A percentile compares a stretch with the other conserved stretches of the same genome.
These are phyloP conservation scores for Acleris laterana DNA, from an alignment of 2,888 invertebrate species.

Conservation along the genomic window DNA sequence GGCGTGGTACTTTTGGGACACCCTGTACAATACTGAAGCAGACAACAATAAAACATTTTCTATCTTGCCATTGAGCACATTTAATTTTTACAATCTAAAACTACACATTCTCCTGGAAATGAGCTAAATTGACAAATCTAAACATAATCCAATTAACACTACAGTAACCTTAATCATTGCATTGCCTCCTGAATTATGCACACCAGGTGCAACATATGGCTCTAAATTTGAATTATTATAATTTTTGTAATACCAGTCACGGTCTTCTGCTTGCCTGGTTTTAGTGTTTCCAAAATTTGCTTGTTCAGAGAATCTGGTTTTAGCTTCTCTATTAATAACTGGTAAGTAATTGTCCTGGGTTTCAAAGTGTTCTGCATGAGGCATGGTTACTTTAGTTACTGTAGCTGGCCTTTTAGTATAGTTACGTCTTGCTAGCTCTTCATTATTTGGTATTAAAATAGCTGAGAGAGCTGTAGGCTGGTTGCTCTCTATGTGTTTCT, in stretches of 20 bases:
- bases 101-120: conserved; percentile 1
- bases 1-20: too few relatives aligned
- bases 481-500: conserved; percentile 61
- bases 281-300: conserved; percentile 72
- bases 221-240: conserved; percentile 87
- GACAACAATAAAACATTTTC: too few relatives aligned
- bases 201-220: conserved; percentile 76
- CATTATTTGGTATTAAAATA: conserved; percentile 84
- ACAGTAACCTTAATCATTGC: conserved; percentile 42
- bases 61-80: too few relatives aligned
- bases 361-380: conserved; percentile 66
- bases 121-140: conserved; percentile 30
- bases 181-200: conserved; percentile 55
- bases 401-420: conserved; percentile 71
- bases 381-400: conserved; percentile 75
- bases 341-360: conserved; percentile 65
- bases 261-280: conserved; percentile 77
- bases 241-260: conserved; percentile 94
- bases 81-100: neutral
- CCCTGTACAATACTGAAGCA: too few relatives aligned
- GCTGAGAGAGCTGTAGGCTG: conserved; percentile 85
- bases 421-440: conserved; percentile 61
- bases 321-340: conserved; percentile 70
- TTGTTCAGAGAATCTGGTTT: conserved; percentile 71
- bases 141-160: conserved; percentile 36